Conservation (phyloP, 1,140 invertebrate genomes). For the Eumeta japonica region DNA sequence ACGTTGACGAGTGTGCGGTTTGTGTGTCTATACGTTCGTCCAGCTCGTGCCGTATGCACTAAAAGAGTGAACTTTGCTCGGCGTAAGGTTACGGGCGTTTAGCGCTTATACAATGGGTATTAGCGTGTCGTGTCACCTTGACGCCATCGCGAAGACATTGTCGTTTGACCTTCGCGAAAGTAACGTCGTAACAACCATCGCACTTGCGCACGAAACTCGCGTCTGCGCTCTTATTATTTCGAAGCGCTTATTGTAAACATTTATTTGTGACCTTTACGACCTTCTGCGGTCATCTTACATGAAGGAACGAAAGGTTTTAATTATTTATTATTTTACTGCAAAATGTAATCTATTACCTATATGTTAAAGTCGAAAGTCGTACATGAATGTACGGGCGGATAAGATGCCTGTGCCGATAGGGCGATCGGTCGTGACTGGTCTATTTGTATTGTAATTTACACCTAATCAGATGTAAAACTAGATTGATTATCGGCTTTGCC, state of each 20-base stretch:
- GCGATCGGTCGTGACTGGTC: slow-evolving; percentile 36
- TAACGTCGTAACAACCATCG: background rate
- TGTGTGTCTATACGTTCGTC: too few relatives aligned
- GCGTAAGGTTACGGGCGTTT: slow-evolving; percentile 51
- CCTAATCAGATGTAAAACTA: slow-evolving; percentile 51
- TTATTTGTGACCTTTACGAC: slow-evolving; percentile 7
- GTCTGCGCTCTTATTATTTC: too few relatives aligned
- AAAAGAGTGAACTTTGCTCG: slow-evolving; percentile 48
- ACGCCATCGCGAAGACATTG: slow-evolving; percentile 46
- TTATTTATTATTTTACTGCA: background rate
- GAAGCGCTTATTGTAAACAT: too few relatives aligned
- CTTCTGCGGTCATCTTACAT: slow-evolving; percentile 9
- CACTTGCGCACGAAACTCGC: too few relatives aligned
- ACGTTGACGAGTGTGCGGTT: too few relatives aligned
- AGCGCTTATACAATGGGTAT: slow-evolving; percentile 50
- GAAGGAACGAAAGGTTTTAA: background rate
- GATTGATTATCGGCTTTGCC: slow-evolving; percentile 45
- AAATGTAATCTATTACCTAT: background rate
- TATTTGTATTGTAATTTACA: slow-evolving; percentile 55
- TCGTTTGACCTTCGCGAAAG: slow-evolving; percentile 12
- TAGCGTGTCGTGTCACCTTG: slow-evolving; percentile 54
- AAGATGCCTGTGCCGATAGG: background rate
- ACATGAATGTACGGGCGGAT: background rate
- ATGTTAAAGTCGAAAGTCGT: background rate
- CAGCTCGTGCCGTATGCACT: slow-evolving; percentile 31